Evolutionary conservation across 2,113 vertebrate genomes (phyloP), one percentile per base, ranked within the genome.

Genomic region (Daphoenositta chrysoptera): DNA sequence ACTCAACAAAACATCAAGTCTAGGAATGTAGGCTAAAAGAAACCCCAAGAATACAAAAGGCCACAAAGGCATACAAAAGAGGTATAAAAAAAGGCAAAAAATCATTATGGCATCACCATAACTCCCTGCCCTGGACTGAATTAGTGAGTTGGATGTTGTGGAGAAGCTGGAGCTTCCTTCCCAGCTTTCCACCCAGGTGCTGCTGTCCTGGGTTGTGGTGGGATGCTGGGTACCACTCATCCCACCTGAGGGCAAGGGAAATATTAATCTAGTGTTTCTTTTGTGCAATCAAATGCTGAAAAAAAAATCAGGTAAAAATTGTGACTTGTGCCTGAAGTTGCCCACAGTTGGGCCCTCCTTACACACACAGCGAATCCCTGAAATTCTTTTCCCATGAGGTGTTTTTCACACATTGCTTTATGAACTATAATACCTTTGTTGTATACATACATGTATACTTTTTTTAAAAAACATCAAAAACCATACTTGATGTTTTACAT

Each of bases 211-310:
- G 15, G 16, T 5, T 40, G 30, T 22, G 30, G 33, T 30, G 31
- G 53, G 48, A 11, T 40, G 30, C 26, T 51, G 47, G n/a, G 19
- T 0, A 0, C 48, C 4, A 3, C 83, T 28, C 16, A 42, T 51
- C 31, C n/a, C 44, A 33, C 2, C 2, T 19, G 8, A 27, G 44
- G 44, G 16, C 2, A 2, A 10, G 6, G 28, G 6, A 19, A 35
- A 28, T 77, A 71, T 12, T 24, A 31, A 35, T 22, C 20, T 63
- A 21, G 23, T 23, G 21, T 35, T 85, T 60, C 27, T 70, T 35
- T 20, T 45, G 11, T 51, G 30, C 60, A 27, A 40, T 26, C 33
- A 69, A 68, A 65, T 31, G 53, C n/a, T 89, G 60, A 84, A 45
- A 81, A 17, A 37, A 66, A 26, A 35, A 10, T 0, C 19, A 12